Evolutionary conservation across 2,888 invertebrate genomes (phyloP), one percentile per base, ranked within the genome.

Genomic region (Malthinus seriepunctatus): DNA sequence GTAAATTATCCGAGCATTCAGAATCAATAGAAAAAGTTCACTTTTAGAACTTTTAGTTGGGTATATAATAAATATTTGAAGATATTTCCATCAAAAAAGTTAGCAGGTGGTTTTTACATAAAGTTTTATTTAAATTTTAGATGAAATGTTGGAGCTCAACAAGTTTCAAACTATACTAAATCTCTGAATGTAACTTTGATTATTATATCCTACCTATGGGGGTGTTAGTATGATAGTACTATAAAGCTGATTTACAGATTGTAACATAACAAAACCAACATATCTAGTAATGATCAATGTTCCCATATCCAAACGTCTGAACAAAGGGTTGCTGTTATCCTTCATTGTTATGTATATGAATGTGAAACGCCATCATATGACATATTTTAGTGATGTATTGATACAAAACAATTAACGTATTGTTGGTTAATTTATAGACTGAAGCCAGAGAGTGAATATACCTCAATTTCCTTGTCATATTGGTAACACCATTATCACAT

Each of bases 311-410:
- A 54, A 54, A 47, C 54, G 46, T 32, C 39, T 39, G 48, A 46
- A 54, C 54, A 54, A 54, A 54, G 47, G 54, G 54, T 52, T 47
- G 54, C 32, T 54, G 54, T 54, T 54, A 47, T 54, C 38, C 48
- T 47, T 54, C 54, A 54, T 54, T 54, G 54, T 54, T 54, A 54
- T 54, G 54, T 37, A 57, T 37, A 57, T 57, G 57, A 39, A 51
- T 54, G 39, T 38, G 54, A 46, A 54, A 54, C 39, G 44, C 33
- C 56, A 38, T 23, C 23, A 23, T 45, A 48, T 60, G 64, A 64
- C 65, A 64, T 64, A 66, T 66, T 66, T 62, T 59, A 56, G 55
- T 57, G 62, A 60, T 61, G 61, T 60, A 62, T 61, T 50, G 55
- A 54, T 54, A 58, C 39, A 38, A 38, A 56, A 44, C 62, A 63